Conservation (phyloP, 2,113 vertebrate species). For the Alexandromys fortis region DNA sequence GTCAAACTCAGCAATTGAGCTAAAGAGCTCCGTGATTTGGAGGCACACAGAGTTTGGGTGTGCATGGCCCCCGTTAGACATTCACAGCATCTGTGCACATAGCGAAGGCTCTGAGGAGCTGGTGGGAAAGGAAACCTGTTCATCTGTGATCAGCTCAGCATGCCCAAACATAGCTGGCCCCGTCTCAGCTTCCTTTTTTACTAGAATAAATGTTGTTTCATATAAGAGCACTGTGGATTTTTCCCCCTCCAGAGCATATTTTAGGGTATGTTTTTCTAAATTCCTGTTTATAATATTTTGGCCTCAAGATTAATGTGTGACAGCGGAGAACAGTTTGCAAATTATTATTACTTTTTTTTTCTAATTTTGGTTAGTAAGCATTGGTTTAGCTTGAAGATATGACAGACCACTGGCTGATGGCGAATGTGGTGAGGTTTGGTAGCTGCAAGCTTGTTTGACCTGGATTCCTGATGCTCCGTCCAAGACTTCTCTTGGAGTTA, state of each 20-base stretch:
- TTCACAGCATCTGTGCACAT: neutral
- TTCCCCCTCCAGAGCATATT: slow-evolving; percentile 24
- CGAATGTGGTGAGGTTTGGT: slow-evolving; percentile 24
- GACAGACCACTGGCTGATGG: neutral
- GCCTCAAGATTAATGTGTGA: slow-evolving; percentile 28
- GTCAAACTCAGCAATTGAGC: neutral
- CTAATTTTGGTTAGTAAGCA: slow-evolving; percentile 45
- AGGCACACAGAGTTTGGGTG: neutral
- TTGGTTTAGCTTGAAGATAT: slow-evolving; percentile 39
- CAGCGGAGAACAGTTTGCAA: slow-evolving; percentile 33
- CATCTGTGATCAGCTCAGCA: neutral
- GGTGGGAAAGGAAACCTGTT: neutral
- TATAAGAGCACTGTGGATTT: neutral
- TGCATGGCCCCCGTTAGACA: neutral
- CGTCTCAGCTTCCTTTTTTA: neutral
- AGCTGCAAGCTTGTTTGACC: slow-evolving; percentile 2
- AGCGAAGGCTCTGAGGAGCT: neutral
- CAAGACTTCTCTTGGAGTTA: neutral
- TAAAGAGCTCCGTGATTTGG: neutral
- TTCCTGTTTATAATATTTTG: slow-evolving; percentile 18
- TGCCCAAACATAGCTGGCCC: neutral
- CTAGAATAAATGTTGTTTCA: neutral
- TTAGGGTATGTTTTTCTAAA: slow-evolving; percentile 7
- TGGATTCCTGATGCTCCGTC: neutral
- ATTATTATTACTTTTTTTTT: slow-evolving; percentile 32